Conservation (phyloP, 2,888 invertebrate genomes). For the Hypercompe scribonia region DNA sequence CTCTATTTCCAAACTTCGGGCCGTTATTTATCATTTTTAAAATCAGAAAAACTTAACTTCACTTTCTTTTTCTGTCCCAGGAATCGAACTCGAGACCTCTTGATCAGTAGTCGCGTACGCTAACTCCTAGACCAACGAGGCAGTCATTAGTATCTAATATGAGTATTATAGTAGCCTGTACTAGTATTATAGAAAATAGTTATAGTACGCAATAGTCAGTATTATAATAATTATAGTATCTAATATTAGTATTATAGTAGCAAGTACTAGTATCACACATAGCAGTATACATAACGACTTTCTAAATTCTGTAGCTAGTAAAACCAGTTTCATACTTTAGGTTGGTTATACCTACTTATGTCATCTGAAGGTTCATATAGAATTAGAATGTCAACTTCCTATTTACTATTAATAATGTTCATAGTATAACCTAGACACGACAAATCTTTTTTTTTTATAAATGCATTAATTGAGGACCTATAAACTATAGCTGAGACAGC, state of each 20-base stretch:
- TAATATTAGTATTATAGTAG: background rate
- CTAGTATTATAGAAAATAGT: too few species aligned
- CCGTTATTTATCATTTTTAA: too few species aligned
- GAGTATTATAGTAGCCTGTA: background rate
- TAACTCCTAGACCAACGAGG: too few species aligned
- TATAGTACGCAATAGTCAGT: too few species aligned
- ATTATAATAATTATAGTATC: too few species aligned
- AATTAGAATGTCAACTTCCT: conserved; percentile 2
- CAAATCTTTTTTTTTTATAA: background rate
- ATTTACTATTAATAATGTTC: background rate
- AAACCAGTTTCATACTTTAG: background rate
- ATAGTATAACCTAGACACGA: background rate
- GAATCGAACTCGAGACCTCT: too few species aligned
- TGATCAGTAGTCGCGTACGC: too few species aligned
- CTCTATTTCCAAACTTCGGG: too few species aligned
- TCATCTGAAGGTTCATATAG: conserved; percentile 1
- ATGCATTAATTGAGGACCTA: background rate
- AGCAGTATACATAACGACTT: background rate
- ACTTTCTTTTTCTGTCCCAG: too few species aligned
- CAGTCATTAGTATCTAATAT: too few species aligned
- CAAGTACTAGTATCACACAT: background rate
- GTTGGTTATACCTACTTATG: background rate
- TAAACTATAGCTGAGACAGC: too few species aligned
- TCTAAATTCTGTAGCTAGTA: background rate
- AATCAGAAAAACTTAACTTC: too few species aligned